phyloP scores from a whole-genome alignment of 2,797 vertebrate genomes.

The Tokudaia muenninki region DNA sequence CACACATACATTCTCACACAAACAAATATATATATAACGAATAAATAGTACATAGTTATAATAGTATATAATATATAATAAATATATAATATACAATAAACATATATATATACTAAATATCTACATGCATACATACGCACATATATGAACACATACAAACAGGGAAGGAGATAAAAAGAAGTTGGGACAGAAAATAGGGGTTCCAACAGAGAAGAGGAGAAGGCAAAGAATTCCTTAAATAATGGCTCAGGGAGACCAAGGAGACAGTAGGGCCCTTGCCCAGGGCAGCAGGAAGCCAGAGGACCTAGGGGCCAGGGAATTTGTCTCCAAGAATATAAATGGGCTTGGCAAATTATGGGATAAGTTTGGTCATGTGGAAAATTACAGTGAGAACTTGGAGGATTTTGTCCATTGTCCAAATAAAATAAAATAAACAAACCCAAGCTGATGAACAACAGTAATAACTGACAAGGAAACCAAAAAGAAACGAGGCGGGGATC shows the following conservation, averaged over 20 bases:
- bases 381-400: slow-evolving; percentile 6
- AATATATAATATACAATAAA: too few species aligned
- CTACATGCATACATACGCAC: not conserved
- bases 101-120: not conserved
- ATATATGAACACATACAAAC: not conserved
- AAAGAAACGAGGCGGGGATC: not conserved
- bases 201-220: not conserved
- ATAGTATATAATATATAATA: too few species aligned
- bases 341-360: not conserved
- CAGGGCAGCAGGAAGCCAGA: not conserved
- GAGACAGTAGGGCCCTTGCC: not conserved
- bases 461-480: slow-evolving; percentile 48
- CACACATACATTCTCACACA: not conserved
- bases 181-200: not conserved
- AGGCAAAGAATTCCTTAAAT: not conserved
- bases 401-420: slow-evolving; percentile 60
- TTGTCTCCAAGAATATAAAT: slow-evolving; percentile 65
- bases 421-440: not conserved
- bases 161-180: not conserved
- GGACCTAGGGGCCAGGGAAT: not conserved
- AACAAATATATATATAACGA: not conserved
- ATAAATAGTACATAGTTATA: too few species aligned
- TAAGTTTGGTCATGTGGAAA: slow-evolving; percentile 66
- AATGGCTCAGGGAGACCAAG: not conserved
- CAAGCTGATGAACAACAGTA: slow-evolving; percentile 64